Percentiles rank a stretch among this genome's conserved stretches.
Evolutionary conservation across 2,797 vertebrate species (phyloP).

Genomic region (Sebastes goodei): DNA sequence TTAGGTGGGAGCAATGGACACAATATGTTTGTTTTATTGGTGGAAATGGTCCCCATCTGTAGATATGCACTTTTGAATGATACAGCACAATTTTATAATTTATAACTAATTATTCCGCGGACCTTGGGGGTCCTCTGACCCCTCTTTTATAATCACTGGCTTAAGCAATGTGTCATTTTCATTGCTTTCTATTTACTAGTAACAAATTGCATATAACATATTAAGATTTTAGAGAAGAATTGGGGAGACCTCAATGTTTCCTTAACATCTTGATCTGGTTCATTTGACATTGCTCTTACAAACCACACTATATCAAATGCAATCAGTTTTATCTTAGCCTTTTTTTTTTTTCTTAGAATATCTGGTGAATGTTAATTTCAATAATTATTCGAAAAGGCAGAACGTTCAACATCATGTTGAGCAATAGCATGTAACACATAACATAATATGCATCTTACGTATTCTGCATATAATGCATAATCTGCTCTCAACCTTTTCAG

Average conservation of each 20-base stretch:
- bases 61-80: too few relatives aligned
- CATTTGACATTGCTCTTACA: background rate
- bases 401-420: background rate
- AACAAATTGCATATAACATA: background rate
- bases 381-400: background rate
- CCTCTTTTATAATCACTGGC: too few relatives aligned
- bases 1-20: too few relatives aligned
- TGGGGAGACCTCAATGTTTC: background rate
- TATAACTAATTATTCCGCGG: too few relatives aligned
- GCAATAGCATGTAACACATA: background rate
- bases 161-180: background rate
- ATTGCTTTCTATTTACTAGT: background rate
- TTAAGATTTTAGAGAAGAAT: background rate
- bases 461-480: background rate
- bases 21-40: too few relatives aligned
- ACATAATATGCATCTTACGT: background rate
- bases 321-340: background rate
- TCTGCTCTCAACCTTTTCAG: background rate
- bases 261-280: background rate
- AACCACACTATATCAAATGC: background rate
- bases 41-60: too few relatives aligned
- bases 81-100: too few relatives aligned
- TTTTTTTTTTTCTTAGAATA: background rate
- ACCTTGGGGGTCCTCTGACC: too few relatives aligned
- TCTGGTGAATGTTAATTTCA: background rate